A percentile compares a stretch with the other conserved stretches of the same genome.
Conservation (phyloP, 2,888 invertebrate genomes). For the Pristionchus mayeri region DNA sequence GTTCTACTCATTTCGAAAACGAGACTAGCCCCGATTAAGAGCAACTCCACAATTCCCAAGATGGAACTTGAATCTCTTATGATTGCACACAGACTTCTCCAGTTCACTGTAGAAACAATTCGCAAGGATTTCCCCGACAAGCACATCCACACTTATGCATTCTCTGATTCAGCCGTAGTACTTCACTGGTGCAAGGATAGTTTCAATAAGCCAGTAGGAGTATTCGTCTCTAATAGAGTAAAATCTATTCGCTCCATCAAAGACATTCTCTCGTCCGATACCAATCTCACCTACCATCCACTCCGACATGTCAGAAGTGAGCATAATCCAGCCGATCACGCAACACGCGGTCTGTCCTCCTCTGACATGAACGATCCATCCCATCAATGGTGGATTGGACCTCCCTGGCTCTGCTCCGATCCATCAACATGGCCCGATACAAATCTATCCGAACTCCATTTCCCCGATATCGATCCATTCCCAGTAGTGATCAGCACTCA, state of each 20-base stretch:
- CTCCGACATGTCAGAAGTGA: not conserved
- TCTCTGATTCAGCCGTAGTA: no score
- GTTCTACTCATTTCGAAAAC: not conserved
- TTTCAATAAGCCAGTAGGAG: not conserved
- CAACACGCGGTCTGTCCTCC: not conserved
- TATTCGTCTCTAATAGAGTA: not conserved
- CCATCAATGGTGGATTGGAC: constrained; percentile 27
- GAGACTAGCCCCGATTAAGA: no score
- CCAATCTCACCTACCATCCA: not conserved
- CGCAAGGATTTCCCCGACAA: not conserved
- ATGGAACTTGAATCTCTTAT: constrained; percentile 2
- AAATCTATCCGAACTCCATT: not conserved
- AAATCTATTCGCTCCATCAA: not conserved
- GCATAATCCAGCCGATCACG: constrained; percentile 20
- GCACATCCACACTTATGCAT: not conserved
- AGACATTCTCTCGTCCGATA: not conserved
- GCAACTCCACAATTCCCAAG: no score
- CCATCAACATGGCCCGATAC: not conserved
- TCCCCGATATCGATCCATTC: not conserved
- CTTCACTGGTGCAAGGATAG: no score
- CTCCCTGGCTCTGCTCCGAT: not conserved
- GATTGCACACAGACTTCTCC: not conserved
- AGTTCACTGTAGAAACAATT: not conserved
- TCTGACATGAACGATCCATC: not conserved
- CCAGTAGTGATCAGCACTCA: not conserved